Conservation (phyloP, 2,797 vertebrate species). For the Peromyscus melanophrys region DNA sequence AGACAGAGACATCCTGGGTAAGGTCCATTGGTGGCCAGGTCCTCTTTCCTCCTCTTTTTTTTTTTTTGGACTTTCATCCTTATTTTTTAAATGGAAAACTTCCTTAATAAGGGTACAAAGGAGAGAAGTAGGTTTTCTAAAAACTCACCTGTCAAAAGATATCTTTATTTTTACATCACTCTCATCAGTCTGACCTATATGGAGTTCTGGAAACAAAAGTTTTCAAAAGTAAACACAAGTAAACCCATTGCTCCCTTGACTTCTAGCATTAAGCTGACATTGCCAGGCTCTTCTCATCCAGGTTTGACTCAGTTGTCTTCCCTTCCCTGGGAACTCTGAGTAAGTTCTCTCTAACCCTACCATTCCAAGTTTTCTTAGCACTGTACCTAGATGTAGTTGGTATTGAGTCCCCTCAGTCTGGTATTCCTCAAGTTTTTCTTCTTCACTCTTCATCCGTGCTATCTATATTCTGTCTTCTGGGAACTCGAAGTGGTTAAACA, state of each 20-base stretch:
- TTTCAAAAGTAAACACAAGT: not conserved
- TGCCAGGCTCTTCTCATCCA: not conserved
- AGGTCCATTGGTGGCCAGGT: not conserved
- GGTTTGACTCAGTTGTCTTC: slow-evolving; percentile 14
- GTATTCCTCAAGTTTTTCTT: not conserved
- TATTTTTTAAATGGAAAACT: not conserved
- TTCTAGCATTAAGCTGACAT: not conserved
- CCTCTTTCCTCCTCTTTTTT: not conserved
- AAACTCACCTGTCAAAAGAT: slow-evolving; percentile 20
- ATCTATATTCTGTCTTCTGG: not conserved
- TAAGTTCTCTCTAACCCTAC: not conserved
- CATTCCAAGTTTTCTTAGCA: not conserved
- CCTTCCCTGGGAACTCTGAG: not conserved
- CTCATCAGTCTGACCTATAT: not conserved
- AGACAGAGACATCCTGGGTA: not conserved
- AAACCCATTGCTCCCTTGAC: not conserved
- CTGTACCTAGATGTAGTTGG: not conserved
- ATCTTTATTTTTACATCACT: not conserved
- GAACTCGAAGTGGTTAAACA: not conserved
- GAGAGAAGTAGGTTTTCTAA: not conserved
- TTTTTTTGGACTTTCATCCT: not conserved
- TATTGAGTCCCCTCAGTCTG: not conserved
- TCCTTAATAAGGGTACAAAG: not conserved
- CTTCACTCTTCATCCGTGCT: not conserved
- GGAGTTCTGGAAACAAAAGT: not conserved